Base-by-base conservation (phyloP, 92 coral and sea anemone genomes). In the Palythoa grandiflora region DNA sequence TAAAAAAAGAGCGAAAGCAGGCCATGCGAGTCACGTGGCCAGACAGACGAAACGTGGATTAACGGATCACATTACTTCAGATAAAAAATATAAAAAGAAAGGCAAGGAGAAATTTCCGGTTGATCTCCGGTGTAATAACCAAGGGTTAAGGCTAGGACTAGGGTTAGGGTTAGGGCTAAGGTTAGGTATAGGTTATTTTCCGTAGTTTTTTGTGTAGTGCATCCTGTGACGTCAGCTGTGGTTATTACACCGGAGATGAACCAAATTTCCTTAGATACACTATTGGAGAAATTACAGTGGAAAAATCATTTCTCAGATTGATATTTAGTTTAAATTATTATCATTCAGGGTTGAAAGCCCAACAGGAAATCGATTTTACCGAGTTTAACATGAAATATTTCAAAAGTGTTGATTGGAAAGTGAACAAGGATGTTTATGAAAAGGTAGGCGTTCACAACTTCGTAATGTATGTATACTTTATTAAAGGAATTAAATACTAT, bases 311-410 rank as follows among this genome's bases (percentile, higher is more conserved):
- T 89, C 90, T 66, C 19, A 37, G 61, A 19, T 54, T 59, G 7
- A 7, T n/a, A 68, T 28, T 36, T 12, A 55, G 13, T 38, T 20
- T 51, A 52, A 6, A 76, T n/a, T 55, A 48, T 15, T 1, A 38
- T 51, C 20, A 50, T 38, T 20, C 3, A 88, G 93, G 83, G 14
- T 73, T 61, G 83, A 38, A 53, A 47, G 81, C 78, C 44, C 75
- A 81, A 74, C 78, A 84, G 44, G 79, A 88, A 35, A 63, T 71
- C 20, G 97, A 96, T 75, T 94, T 85, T 83, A 96, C 93, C 17
- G 83, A 94, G 63, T 84, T 94, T 61, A 96, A 96, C 79, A 75
- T 96, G 71, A 75, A 89, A 10, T 96, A 96, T 80, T 94, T 92
- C 80, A 91, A 75, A 71, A 89, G 78, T 77, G 78, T 92, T 48